Conservation (phyloP, 2,113 vertebrate species). For the Tragelaphus imberbis region DNA sequence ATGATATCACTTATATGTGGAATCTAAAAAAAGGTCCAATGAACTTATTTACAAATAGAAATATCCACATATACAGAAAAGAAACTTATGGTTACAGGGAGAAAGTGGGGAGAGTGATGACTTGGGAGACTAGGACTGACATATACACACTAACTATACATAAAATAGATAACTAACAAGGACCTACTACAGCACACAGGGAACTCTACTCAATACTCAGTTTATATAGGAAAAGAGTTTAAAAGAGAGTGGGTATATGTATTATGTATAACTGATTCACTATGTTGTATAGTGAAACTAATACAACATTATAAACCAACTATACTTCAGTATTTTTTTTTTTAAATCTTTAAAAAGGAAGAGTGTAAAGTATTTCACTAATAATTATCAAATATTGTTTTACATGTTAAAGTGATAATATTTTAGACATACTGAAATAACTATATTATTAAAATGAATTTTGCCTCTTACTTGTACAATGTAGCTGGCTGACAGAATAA, state of each 20-base stretch:
- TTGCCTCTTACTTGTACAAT: conserved; percentile 19
- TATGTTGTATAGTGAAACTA: background rate
- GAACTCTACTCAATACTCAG: background rate
- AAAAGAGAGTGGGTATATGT: background rate
- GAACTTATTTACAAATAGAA: background rate
- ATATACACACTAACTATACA: background rate
- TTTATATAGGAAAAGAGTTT: background rate
- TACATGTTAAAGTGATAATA: background rate
- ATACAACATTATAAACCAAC: background rate
- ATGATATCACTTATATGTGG: background rate
- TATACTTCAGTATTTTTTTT: background rate
- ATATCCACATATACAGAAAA: background rate
- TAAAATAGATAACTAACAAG: background rate
- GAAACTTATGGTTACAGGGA: background rate
- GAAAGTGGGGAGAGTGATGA: background rate
- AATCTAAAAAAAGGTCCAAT: background rate
- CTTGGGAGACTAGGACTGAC: background rate
- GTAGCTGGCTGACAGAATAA: background rate
- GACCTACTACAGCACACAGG: background rate
- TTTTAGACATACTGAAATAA: background rate
- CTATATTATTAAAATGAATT: conserved; percentile 9
- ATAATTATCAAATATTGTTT: background rate
- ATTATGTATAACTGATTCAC: background rate
- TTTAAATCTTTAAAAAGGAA: background rate
- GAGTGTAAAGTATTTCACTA: background rate